phyloP scores from a whole-genome alignment of 2,113 vertebrate genomes.

The Varanus komodoensis region DNA sequence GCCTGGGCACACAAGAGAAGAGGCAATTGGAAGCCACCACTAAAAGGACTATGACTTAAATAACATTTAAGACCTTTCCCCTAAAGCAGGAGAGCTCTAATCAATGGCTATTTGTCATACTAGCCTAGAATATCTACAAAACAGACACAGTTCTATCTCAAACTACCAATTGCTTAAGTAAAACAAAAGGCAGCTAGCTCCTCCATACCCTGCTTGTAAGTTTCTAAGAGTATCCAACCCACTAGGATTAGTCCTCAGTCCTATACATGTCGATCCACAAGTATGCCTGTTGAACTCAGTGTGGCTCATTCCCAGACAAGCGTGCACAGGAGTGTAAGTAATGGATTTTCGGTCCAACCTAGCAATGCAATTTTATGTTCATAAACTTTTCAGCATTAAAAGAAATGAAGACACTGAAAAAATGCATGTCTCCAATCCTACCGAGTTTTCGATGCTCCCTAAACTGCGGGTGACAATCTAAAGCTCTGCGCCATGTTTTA shows the following conservation, averaged over 20 bases:
- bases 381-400: neutral
- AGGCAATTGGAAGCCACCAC: too few relatives aligned
- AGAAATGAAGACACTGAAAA: neutral
- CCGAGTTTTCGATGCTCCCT: neutral
- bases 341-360: neutral
- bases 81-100: neutral
- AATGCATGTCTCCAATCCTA: neutral
- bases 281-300: too few relatives aligned
- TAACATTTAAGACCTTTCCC: too few relatives aligned
- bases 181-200: neutral
- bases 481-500: neutral
- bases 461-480: neutral
- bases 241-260: neutral
- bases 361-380: neutral
- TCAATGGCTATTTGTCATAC: neutral
- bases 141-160: neutral
- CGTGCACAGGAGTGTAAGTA: too few relatives aligned
- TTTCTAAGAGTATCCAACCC: neutral
- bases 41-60: too few relatives aligned
- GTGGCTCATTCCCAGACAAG: too few relatives aligned
- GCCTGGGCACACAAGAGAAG: too few relatives aligned
- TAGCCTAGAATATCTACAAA: neutral
- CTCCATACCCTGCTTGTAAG: neutral
- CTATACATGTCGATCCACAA: too few relatives aligned
- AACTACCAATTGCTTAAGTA: neutral